These are phyloP conservation scores for Dendropsophus ebraccatus DNA, from an alignment of 2,113 vertebrate genomes.

Conservation along the genomic window DNA sequence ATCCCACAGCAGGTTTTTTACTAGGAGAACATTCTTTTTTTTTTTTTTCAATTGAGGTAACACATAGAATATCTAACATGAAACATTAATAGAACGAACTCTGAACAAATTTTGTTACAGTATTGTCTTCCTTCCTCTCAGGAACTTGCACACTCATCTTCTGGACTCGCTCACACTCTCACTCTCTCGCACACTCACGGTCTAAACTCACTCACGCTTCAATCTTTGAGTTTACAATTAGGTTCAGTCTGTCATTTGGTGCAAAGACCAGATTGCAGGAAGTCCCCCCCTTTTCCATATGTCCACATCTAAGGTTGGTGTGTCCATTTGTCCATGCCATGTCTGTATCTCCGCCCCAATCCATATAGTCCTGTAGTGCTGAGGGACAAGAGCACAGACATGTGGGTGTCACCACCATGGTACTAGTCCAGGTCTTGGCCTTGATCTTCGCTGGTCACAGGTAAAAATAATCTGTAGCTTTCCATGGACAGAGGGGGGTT, in stretches of 20 bases:
- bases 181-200: not conserved
- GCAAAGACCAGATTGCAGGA: constrained; percentile 84
- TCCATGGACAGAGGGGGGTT: constrained; percentile 82
- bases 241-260: constrained; percentile 83
- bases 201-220: constrained; percentile 1
- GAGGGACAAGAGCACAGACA: constrained; percentile 31
- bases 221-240: constrained; percentile 62
- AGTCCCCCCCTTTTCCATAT: constrained; percentile 25
- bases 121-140: constrained; percentile 88
- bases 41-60: constrained; percentile 99
- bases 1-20: constrained; percentile 99
- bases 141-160: constrained; percentile 65
- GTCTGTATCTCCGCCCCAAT: constrained; percentile 37
- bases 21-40: constrained; percentile 99
- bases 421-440: constrained; percentile 14
- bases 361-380: constrained; percentile 53
- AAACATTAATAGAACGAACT: constrained; percentile 99
- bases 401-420: not conserved
- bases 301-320: constrained; percentile 10
- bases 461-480: constrained; percentile 65
- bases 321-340: constrained; percentile 29
- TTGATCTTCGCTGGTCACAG: constrained; percentile 38
- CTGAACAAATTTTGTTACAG: constrained; percentile 99
- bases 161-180: not conserved
- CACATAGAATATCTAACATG: constrained; percentile 99